Base-by-base conservation (phyloP, 2,797 vertebrate genomes). In the Bufotes viridis region DNA sequence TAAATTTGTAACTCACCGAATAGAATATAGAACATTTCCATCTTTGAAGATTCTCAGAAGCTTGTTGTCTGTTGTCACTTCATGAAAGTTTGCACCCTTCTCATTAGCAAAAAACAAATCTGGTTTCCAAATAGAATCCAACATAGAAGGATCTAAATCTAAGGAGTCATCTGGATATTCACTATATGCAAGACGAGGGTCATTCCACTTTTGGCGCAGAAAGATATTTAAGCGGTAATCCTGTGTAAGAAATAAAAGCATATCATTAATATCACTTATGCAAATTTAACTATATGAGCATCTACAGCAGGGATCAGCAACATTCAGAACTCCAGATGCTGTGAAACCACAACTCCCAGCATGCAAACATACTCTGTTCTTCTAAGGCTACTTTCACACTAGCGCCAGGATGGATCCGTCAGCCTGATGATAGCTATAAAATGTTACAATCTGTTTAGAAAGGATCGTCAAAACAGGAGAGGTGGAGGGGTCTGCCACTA, bases 51-150 rank as follows among this genome's bases (percentile, higher is more conserved):
- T 99, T 92, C 98, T 92, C 80, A 99, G 92, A 87, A 99, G 92
- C 34, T 99, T 99, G 92, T 99, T 99, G 91, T 99, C 98, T 24
- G 98, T 99, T 8, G 98, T 99, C 84, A 99, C 97, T 93, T 99
- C 98, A 0, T 99, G 98, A 91, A 99, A 99, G 90, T 99, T 98
- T 51, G 98, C 98, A 34, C 98, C 98, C 91, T 99, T 99, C 93
- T 99, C 98, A 57, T 99, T 99, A 89, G 98, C 98, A 90, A 99
- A 99, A 92, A 99, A 99, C 90, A 99, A 92, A 90, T 99, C 98
- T 3, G 98, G 98, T 92, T 99, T 99, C 98, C 98, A 99, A 87
- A 99, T 99, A 87, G 97, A 99, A 93, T 99, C 98, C 90, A 99
- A 86, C 98, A 99, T 99, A 29, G 98, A 99, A 9, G 98, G 98